A percentile compares a stretch with the other conserved stretches of the same genome.
phyloP scores from a whole-genome alignment of 1,140 invertebrate species.

The Nautilus pompilius region DNA sequence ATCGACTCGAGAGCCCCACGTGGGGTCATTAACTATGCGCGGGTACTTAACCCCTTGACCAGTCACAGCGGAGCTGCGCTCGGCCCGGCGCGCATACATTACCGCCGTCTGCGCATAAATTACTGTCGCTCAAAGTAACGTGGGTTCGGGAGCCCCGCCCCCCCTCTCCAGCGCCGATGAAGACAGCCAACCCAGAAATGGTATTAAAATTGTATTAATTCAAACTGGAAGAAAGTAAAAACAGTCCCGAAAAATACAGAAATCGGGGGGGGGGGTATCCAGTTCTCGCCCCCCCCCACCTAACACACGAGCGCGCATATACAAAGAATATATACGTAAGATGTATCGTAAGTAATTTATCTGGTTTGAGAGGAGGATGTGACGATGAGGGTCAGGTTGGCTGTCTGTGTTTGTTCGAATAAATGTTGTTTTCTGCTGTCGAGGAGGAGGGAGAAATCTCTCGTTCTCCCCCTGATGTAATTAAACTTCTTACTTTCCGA shows the following conservation, averaged over 20 bases:
- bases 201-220: neutral
- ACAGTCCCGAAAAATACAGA: neutral
- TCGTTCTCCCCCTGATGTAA: neutral
- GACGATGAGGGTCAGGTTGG: no score
- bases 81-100: slow-evolving; percentile 5
- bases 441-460: neutral
- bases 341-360: neutral
- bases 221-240: neutral
- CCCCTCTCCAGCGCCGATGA: no score
- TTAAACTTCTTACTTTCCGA: slow-evolving; percentile 4
- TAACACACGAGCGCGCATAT: neutral
- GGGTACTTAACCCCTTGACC: slow-evolving; percentile 13
- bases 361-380: no score
- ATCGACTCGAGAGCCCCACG: slow-evolving; percentile 33
- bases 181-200: neutral
- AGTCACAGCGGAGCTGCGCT: slow-evolving; percentile 10
- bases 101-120: slow-evolving; percentile 20
- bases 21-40: slow-evolving; percentile 35
- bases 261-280: neutral
- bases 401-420: no score
- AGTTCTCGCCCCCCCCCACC: neutral
- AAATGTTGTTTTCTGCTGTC: neutral
- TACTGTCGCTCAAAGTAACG: slow-evolving; percentile 30
- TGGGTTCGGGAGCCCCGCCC: slow-evolving; percentile 5
- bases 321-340: neutral